phyloP scores from a whole-genome alignment of 53 echinoderm and acorn worm genomes.

The Echinometra lucunter region DNA sequence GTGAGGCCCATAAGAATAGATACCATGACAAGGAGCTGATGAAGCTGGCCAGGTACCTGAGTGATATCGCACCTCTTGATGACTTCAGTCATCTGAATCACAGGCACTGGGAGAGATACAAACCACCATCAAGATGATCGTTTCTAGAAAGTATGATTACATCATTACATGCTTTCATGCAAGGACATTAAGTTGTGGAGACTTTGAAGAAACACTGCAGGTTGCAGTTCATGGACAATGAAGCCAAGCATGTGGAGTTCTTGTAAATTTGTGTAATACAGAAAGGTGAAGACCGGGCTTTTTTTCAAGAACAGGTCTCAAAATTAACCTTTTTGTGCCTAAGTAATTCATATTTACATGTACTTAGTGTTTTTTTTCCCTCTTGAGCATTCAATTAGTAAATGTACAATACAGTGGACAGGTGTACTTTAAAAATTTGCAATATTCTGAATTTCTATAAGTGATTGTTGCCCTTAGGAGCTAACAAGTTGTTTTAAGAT shows the following conservation, averaged over 20 bases:
- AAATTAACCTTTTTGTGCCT: not conserved
- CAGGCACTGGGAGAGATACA: conserved; percentile 95
- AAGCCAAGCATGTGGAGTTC: not conserved
- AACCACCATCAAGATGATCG: conserved; percentile 59
- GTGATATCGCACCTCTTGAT: conserved; percentile 86
- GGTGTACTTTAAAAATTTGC: not conserved
- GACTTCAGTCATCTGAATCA: conserved; percentile 93
- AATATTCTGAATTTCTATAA: not conserved
- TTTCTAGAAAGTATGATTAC: not conserved
- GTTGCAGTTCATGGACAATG: not conserved
- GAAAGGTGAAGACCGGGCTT: not conserved
- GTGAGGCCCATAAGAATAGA: conserved; percentile 93
- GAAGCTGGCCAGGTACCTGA: conserved; percentile 83
- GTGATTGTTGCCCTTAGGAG: not conserved
- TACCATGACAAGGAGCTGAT: conserved; percentile 85
- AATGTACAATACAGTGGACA: too few species aligned
- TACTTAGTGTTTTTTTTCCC: too few species aligned
- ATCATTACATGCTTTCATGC: not conserved
- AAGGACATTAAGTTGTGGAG: not conserved
- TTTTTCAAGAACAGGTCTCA: not conserved
- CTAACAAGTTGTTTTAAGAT: not conserved
- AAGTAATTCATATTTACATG: not conserved
- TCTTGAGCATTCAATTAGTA: not conserved
- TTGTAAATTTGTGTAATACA: not conserved
- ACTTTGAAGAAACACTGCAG: not conserved